Base-by-base conservation (phyloP, 2,113 vertebrate species). In the Myanophis thanlyinensis region DNA sequence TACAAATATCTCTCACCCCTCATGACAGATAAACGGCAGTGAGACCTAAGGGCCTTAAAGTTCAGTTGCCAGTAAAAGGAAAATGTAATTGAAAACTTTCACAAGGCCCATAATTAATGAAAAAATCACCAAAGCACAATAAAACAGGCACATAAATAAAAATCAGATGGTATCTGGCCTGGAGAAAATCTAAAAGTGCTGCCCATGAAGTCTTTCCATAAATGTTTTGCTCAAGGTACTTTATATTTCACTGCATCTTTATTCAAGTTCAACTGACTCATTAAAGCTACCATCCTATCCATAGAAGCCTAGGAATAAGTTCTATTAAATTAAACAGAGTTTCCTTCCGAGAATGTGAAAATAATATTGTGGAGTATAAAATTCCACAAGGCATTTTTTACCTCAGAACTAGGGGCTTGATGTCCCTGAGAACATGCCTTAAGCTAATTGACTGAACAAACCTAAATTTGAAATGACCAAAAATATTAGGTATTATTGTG, bases 81-180 rank as follows among this genome's bases (percentile, higher is more conserved):
- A 89, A 54, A 91, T 56, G 90, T 95, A 52, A 20, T 44, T 80
- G 40, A 90, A 84, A 86, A 86, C 6, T 93, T 93, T 30, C 7
- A 2, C 51, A 89, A 89, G 92, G 87, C 3, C 91, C 91, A 2
- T 90, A 84, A 89, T 89, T 95, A 59, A 49, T 54, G 52, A 10
- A 87, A 48, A 22, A 90, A 49, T 87, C 48, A 87, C 56, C 35
- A 67, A 18, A 47, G 18, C 27, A 35, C 48, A 94, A 52, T 15
- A 47, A 92, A 91, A 88, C 47, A 56, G 67, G 30, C 23, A 27
- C 52, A 86, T 12, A 22, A 54, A 94, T n/a, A 49, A 93, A 89
- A 94, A 18, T 8, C 92, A 93, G 53, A 46, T 56, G 59, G 49
- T 0, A 0, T 85, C 85, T 95, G 80, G 44, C 90, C 87, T 90